Base-by-base conservation (phyloP, 2,888 invertebrate genomes). In the Drosophila paranaensis region DNA sequence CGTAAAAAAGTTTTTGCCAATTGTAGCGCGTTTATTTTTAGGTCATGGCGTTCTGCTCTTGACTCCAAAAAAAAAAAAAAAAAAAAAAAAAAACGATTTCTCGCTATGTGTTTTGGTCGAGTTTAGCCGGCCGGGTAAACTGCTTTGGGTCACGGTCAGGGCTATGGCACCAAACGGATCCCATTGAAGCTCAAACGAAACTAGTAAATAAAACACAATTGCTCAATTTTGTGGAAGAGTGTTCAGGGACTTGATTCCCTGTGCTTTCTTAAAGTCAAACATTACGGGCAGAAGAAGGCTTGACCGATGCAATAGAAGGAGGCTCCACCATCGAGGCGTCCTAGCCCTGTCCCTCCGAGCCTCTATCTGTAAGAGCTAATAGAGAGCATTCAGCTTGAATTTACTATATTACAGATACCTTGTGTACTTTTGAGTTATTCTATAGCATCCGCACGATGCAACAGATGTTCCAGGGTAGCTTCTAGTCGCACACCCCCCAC, bases 41-140 rank as follows among this genome's bases (percentile, higher is more conserved):
- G 90, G 79, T 70, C 82, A 85, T 88, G 84, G 90, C 88, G 90
- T 89, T 75, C 67, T 72, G 54, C 71, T 64, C 55, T 35, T 20
- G 40, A 39, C 58, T 69, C 58, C 61, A 68, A 58, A 66, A 54
- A 27, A 46, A 4, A 9, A n/a, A 46, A 30, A 20, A 68, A 58
- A 66, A 54, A 27, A 46, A 4, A 9, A n/a, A 46, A 30, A 10
- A 16, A 51, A 35, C 55, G 13, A 42, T 67, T 69, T 64, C 69
- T 70, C n/a, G 81, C 65, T 51, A 50, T 69, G 57, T 61, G 58
- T 62, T 69, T 30, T 62, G 46, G 43, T 68, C 57, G 35, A 30
- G 60, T 51, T 61, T 51, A 54, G 40, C 54, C 54, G 43, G 56
- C 20, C 42, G 56, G 45, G 6, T 4, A 33, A 30, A 14, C 25